Evolutionary conservation across 1,140 invertebrate species (phyloP).

Genomic region (Anagrus nilaparvatae): DNA sequence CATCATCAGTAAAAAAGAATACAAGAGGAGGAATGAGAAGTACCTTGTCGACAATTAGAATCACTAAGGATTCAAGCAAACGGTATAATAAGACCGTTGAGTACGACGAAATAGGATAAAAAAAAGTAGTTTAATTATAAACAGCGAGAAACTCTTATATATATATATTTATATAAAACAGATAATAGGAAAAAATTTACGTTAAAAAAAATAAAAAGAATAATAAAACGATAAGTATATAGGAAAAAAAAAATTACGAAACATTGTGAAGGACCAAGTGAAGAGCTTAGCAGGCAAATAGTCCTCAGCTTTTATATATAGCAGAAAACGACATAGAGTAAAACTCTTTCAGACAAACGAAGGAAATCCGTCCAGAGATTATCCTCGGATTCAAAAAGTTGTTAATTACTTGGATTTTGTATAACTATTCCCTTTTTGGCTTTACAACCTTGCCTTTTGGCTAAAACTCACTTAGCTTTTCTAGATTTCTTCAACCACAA

Average conservation of each 20-base stretch:
- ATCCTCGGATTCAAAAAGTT: constrained; percentile 44
- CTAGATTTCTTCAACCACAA: too few relatives aligned
- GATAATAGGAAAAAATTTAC: too few relatives aligned
- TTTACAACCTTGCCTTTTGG: too few relatives aligned
- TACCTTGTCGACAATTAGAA: constrained; percentile 38
- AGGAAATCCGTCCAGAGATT: constrained; percentile 43
- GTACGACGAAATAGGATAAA: constrained; percentile 11
- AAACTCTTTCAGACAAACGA: constrained; percentile 44
- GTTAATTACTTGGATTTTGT: constrained; percentile 44
- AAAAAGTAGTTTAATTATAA: constrained; percentile 40
- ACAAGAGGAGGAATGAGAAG: constrained; percentile 2
- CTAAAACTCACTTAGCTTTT: too few relatives aligned
- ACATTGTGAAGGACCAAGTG: constrained; percentile 18
- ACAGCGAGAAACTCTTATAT: too few relatives aligned
- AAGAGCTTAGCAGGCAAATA: constrained; percentile 36
- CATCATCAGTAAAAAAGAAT: constrained; percentile 11
- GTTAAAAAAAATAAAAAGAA: too few relatives aligned
- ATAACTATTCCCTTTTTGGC: constrained; percentile 21
- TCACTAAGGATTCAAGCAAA: constrained; percentile 31
- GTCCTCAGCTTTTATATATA: too few relatives aligned
- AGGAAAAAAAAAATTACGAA: too few relatives aligned
- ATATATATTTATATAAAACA: too few relatives aligned
- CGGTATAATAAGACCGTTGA: constrained; percentile 20
- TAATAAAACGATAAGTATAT: too few relatives aligned
- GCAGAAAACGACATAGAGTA: constrained; percentile 40